Percentiles rank a stretch among this genome's conserved stretches.
phyloP scores from a whole-genome alignment of 2,888 invertebrate species.

The Pyrocoelia pectoralis region DNA sequence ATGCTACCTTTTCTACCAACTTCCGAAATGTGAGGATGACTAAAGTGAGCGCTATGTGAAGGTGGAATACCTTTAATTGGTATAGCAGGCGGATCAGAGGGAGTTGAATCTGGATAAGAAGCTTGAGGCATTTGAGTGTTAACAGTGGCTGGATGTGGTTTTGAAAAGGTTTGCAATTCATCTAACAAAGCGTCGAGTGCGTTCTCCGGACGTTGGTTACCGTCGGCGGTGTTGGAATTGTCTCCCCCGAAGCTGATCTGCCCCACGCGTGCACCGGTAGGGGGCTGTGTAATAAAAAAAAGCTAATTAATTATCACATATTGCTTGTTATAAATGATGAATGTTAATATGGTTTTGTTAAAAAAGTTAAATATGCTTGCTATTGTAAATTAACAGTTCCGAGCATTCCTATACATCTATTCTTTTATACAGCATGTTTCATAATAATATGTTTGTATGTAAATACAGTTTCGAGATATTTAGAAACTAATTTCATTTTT shows the following conservation, averaged over 20 bases:
- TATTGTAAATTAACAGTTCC: no score
- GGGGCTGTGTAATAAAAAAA: slow-evolving; percentile 59
- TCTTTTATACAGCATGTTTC: no score
- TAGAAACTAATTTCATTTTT: no score
- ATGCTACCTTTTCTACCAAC: slow-evolving; percentile 65
- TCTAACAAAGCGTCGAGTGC: slow-evolving; percentile 97
- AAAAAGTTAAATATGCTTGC: not conserved
- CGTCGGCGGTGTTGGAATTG: slow-evolving; percentile 64
- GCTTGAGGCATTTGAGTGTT: slow-evolving; percentile 51
- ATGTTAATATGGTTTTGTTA: not conserved
- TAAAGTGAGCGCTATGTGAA: slow-evolving; percentile 43
- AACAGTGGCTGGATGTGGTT: slow-evolving; percentile 63
- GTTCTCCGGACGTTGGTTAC: slow-evolving; percentile 83
- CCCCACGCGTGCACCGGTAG: slow-evolving; percentile 69
- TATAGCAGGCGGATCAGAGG: slow-evolving; percentile 53
- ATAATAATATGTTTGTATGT: no score
- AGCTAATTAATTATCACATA: slow-evolving; percentile 1
- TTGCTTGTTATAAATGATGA: not conserved
- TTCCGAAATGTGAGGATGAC: slow-evolving; percentile 61
- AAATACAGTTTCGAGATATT: no score
- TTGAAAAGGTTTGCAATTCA: slow-evolving; percentile 89
- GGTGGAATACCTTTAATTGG: slow-evolving; percentile 54
- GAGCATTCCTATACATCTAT: no score
- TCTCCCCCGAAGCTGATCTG: slow-evolving; percentile 68
- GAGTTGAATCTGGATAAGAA: slow-evolving; percentile 46